Conservation (phyloP, 2,797 vertebrate species). For the Paramormyrops hopkinsi region DNA sequence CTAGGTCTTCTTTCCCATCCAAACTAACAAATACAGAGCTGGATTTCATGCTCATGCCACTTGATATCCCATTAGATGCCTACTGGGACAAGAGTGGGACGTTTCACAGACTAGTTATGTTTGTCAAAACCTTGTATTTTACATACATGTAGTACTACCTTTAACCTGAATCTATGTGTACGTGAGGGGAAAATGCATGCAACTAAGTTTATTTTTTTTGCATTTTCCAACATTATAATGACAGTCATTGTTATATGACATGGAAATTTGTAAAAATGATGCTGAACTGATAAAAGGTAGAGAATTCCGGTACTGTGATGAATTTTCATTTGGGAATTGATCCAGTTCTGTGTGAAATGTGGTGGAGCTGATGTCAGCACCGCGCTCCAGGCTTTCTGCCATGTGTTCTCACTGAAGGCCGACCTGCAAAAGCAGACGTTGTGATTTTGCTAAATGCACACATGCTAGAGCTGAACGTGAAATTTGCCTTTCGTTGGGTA, state of each 20-base stretch:
- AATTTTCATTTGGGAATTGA: slow-evolving; percentile 1
- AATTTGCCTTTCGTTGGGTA: neutral
- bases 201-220: neutral
- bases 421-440: neutral
- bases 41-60: neutral
- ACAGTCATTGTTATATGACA: neutral
- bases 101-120: neutral
- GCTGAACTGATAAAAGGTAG: neutral
- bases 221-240: neutral
- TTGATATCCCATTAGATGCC: neutral
- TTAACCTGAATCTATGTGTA: neutral
- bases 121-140: neutral
- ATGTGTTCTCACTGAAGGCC: neutral
- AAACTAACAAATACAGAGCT: neutral
- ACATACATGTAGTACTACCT: neutral
- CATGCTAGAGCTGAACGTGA: neutral
- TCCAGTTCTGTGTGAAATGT: neutral
- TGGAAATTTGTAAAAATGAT: neutral
- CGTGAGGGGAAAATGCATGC: neutral
- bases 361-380: neutral
- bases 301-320: neutral
- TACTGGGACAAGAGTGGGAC: neutral
- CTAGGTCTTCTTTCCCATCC: neutral
- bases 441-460: neutral
- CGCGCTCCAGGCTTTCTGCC: neutral